Evolutionary conservation across 2,888 invertebrate genomes (phyloP).

Genomic region (Watsonalla binaria): DNA sequence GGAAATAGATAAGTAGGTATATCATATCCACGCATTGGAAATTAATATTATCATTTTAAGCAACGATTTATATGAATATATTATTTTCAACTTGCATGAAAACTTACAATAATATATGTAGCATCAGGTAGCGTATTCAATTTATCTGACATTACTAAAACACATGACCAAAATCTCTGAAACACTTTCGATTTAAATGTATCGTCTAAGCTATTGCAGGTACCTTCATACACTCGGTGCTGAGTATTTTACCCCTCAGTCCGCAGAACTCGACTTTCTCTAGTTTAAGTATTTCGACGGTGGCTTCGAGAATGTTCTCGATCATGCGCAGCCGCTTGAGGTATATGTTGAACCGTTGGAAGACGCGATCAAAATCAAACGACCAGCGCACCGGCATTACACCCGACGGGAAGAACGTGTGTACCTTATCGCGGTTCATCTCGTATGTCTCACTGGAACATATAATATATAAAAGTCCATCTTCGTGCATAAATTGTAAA

Average conservation of each 20-base stretch:
- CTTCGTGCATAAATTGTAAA: too few species aligned
- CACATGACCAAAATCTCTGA: not conserved
- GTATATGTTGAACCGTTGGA: constrained; percentile 82
- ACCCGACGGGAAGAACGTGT: constrained; percentile 73
- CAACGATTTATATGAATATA: too few species aligned
- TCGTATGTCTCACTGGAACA: constrained; percentile 67
- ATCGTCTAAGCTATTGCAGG: not conserved
- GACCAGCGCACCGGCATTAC: constrained; percentile 84
- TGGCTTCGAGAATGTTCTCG: constrained; percentile 84
- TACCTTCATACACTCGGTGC: constrained; percentile 70
- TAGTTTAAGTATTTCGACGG: constrained; percentile 89
- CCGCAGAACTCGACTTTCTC: constrained; percentile 92
- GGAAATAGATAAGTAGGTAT: too few species aligned
- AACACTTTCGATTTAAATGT: not conserved
- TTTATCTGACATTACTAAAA: too few species aligned
- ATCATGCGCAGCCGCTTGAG: constrained; percentile 81
- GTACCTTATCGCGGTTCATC: constrained; percentile 74
- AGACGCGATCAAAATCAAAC: constrained; percentile 85
- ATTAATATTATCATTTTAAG: too few species aligned
- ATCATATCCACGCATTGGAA: too few species aligned
- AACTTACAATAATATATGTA: not conserved
- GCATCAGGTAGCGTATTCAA: too few species aligned
- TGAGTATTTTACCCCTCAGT: constrained; percentile 80
- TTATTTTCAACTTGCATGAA: not conserved
- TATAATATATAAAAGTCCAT: too few species aligned